phyloP scores from a whole-genome alignment of 2,797 vertebrate species.

The Parauchenoglanis ngamensis region DNA sequence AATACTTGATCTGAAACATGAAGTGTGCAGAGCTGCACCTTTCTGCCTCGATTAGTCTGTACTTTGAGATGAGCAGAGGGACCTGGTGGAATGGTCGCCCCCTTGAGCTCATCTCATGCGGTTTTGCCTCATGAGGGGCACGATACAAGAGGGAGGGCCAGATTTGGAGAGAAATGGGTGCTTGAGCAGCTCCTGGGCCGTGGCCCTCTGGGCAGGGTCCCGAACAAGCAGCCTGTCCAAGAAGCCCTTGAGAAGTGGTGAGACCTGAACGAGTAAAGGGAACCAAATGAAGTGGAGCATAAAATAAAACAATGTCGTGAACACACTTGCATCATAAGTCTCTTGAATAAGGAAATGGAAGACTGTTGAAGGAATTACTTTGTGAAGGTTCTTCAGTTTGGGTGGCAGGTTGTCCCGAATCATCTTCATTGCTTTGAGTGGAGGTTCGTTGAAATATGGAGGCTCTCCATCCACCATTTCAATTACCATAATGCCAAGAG shows the following conservation, averaged over 20 bases:
- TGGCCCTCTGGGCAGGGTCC: slow-evolving; percentile 84
- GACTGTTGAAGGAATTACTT: slow-evolving; percentile 72
- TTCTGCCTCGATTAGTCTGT: slow-evolving; percentile 13
- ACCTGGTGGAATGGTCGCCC: background rate
- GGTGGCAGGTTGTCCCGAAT: slow-evolving; percentile 95
- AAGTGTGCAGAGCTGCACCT: slow-evolving; percentile 22
- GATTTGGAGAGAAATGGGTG: slow-evolving; percentile 89
- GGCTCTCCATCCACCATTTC: slow-evolving; percentile 98
- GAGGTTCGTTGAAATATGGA: slow-evolving; percentile 94
- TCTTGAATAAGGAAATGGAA: background rate
- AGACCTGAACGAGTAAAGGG: slow-evolving; percentile 74
- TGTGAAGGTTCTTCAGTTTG: slow-evolving; percentile 92
- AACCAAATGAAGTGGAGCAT: background rate
- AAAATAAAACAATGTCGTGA: background rate
- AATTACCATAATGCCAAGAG: slow-evolving; percentile 94
- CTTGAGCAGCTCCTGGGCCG: slow-evolving; percentile 86
- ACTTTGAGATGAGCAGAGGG: slow-evolving; percentile 19
- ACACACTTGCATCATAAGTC: background rate
- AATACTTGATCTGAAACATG: slow-evolving; percentile 35
- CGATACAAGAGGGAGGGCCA: slow-evolving; percentile 88
- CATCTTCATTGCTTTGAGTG: slow-evolving; percentile 97
- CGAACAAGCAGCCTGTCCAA: slow-evolving; percentile 90
- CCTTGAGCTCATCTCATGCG: slow-evolving; percentile 81
- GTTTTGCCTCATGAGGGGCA: slow-evolving; percentile 93
- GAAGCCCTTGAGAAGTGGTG: slow-evolving; percentile 90